Base-by-base conservation (phyloP, 37 sponge, comb jelly and placozoan genomes). In the Oopsacas minuta region DNA sequence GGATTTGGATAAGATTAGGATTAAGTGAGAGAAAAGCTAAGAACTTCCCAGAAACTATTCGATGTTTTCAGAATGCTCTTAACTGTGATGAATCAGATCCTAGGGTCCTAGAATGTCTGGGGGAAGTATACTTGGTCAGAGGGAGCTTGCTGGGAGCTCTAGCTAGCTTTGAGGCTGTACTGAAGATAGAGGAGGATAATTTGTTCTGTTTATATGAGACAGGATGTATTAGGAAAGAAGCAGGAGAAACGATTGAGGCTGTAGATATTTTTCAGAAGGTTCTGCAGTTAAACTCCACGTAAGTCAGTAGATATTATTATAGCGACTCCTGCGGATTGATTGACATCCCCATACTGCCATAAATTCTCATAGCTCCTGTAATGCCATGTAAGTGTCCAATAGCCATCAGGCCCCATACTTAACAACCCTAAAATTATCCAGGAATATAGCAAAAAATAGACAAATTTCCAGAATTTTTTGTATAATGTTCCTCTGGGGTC, bases 11-110 rank as follows among this genome's bases (percentile, higher is more conserved):
- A 61, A 25, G 75, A 3, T n/a, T 61, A n/a, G 75, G 75, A 3
- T 34, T 61, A 34, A 61, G 75, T 61, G 75, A 61, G 75, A 61
- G 75, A n/a, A 61, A 61, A 61, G 75, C 28, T 61, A 10, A n/a
- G 75, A 61, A 61, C 22, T 61, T 32, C 28, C 5, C 75, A 7
- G 75, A 61, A 12, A n/a, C 75, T 25, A 61, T 61, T n/a, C 7
- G 75, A 5, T 61, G 75, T n/a, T 61, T 61, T 34, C 75, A 61
- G 75, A 61, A 61, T 61, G 75, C 75, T 7, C 22, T 61, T 3
- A 61, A 61, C 22, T 61, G 75, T 34, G 75, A 61, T 12, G 75
- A 61, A n/a, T n/a, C 20, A 25, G 75, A 61, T n/a, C 28, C 75
- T n/a, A 61, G 75, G 75, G 75, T 61, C 1, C 75, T 61, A 61